A percentile compares a stretch with the other conserved stretches of the same genome.
Conservation (phyloP, 2,113 vertebrate species). For the Alouatta palliata region DNA sequence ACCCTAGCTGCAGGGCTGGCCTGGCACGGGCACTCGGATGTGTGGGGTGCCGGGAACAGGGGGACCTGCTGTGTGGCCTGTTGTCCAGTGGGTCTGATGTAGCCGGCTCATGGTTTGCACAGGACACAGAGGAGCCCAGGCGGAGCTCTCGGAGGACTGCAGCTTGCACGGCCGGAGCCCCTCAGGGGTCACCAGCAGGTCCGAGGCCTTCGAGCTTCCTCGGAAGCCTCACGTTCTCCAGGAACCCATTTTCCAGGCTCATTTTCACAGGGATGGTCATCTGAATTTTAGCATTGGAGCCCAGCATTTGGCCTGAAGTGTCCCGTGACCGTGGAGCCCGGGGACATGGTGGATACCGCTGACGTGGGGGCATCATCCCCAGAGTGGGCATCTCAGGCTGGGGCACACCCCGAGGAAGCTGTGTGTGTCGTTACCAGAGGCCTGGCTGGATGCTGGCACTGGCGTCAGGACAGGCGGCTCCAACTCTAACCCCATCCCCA, state of each 20-base stretch:
- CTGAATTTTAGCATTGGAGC: not conserved
- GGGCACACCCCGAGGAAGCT: not conserved
- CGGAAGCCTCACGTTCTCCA: not conserved
- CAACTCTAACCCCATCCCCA: not conserved
- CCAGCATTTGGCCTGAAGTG: not conserved
- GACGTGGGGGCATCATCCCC: not conserved
- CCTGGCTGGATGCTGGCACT: not conserved
- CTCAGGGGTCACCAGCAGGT: not conserved
- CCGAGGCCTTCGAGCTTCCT: not conserved
- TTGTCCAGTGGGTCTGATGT: not conserved
- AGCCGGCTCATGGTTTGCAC: not conserved
- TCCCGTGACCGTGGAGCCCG: fast-evolving
- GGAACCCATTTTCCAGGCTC: not conserved
- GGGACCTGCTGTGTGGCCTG: not conserved
- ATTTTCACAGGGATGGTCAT: not conserved
- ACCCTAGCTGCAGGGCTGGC: not conserved
- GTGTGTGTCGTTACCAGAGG: too few relatives aligned
- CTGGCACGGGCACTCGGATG: not conserved
- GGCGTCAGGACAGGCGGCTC: not conserved
- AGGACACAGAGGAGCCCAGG: not conserved
- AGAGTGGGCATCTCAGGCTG: not conserved
- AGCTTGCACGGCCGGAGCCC: not conserved
- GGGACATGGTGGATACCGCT: too few relatives aligned
- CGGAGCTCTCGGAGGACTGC: not conserved
- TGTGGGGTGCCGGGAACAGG: not conserved